Percentiles rank a stretch among this genome's conserved stretches.
phyloP scores from a whole-genome alignment of 2,797 vertebrate genomes.

The Sebastes hopkinsi region DNA sequence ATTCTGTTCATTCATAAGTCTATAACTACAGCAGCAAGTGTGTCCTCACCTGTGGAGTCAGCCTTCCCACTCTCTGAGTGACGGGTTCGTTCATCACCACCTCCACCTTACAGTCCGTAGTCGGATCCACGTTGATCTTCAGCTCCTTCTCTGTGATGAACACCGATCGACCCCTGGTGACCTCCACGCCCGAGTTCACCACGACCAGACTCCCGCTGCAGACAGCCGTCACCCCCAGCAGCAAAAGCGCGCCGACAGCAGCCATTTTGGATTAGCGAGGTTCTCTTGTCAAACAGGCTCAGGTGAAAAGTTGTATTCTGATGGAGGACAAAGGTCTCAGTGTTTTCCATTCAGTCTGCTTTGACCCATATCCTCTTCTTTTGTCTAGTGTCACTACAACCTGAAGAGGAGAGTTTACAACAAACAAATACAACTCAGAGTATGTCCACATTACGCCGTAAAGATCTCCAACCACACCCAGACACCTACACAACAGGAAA shows the following conservation, averaged over 20 bases:
- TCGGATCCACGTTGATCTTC: slow-evolving; percentile 55
- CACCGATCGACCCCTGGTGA: slow-evolving; percentile 72
- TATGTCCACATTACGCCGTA: neutral
- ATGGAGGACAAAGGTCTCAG: neutral
- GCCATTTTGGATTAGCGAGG: slow-evolving; percentile 35
- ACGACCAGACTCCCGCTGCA: slow-evolving; percentile 64
- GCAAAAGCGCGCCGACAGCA: neutral
- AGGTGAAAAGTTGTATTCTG: neutral
- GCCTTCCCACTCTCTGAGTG: slow-evolving; percentile 78
- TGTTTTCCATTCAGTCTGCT: neutral
- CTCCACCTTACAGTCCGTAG: slow-evolving; percentile 80
- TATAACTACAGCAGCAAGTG: neutral
- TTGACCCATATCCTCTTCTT: neutral
- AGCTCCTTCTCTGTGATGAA: slow-evolving; percentile 72
- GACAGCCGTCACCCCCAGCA: slow-evolving; percentile 4
- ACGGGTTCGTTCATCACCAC: slow-evolving; percentile 78
- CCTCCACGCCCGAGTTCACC: slow-evolving; percentile 70
- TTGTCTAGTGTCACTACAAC: neutral
- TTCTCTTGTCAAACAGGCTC: neutral
- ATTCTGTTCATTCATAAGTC: neutral
- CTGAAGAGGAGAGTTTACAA: neutral
- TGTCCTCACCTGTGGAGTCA: slow-evolving; percentile 82
- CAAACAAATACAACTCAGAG: neutral
- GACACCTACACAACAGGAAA: no score
- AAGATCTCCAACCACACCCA: no score